Percentiles rank a stretch among this genome's conserved stretches.
Conservation (phyloP, 1,140 invertebrate genomes). For the Orchestia grillus region DNA sequence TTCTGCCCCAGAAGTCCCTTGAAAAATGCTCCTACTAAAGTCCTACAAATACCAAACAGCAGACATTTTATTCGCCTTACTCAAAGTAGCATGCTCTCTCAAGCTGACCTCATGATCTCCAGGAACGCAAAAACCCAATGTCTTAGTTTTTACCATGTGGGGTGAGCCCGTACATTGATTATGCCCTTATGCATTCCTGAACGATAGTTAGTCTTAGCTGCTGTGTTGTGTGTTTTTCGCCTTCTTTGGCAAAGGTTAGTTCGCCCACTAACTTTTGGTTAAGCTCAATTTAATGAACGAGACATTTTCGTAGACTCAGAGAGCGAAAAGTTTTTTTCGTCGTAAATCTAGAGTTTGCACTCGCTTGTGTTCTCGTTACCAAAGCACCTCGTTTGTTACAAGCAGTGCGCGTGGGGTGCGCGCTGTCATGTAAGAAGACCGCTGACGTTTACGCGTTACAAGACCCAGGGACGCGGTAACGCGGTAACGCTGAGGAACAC, state of each 20-base stretch:
- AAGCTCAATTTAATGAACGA: neutral
- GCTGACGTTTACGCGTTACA: neutral
- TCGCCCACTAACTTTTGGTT: constrained; percentile 7
- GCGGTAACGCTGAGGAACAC: too few relatives aligned
- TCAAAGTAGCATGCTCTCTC: neutral
- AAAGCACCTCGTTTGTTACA: constrained; percentile 17
- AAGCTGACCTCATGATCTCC: constrained; percentile 22
- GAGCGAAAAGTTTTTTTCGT: neutral
- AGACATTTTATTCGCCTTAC: constrained; percentile 9
- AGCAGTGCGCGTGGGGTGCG: neutral
- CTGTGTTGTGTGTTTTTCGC: neutral
- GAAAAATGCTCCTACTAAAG: neutral
- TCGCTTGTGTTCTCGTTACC: constrained; percentile 34
- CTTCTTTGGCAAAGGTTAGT: neutral
- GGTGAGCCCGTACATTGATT: neutral
- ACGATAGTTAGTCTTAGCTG: neutral
- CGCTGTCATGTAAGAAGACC: neutral
- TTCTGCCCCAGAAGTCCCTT: constrained; percentile 26
- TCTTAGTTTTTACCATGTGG: neutral
- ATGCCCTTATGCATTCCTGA: constrained; percentile 7
- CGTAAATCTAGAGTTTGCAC: neutral
- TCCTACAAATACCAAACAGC: constrained; percentile 39
- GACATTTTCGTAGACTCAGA: neutral
- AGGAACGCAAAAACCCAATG: neutral
- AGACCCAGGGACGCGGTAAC: neutral